Evolutionary conservation across 2,797 vertebrate genomes (phyloP).

Genomic region (Sebastes nivosus): DNA sequence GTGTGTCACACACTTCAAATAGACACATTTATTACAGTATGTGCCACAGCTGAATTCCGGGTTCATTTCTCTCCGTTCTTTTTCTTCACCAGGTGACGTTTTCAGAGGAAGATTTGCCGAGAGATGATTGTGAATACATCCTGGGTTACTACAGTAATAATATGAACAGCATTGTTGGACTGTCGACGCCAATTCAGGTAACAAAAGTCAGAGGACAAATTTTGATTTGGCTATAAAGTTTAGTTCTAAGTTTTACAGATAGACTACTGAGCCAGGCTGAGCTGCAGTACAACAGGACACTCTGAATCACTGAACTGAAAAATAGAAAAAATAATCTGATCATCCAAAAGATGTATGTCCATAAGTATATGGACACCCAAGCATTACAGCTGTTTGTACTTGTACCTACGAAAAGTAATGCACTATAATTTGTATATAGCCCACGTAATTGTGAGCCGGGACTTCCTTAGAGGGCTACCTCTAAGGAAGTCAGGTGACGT

Average conservation of each 20-base stretch:
- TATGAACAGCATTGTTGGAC: constrained; percentile 89
- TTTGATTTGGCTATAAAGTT: too few relatives aligned
- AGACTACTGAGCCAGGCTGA: too few relatives aligned
- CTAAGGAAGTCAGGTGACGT: too few relatives aligned
- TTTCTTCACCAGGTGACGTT: constrained; percentile 86
- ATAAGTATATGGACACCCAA: background rate
- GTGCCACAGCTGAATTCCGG: background rate
- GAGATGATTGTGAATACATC: constrained; percentile 92
- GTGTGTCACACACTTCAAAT: constrained; percentile 31
- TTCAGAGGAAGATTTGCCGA: constrained; percentile 92
- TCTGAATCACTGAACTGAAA: too few relatives aligned
- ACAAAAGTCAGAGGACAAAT: background rate
- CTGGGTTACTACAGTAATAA: constrained; percentile 94
- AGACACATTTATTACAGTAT: background rate
- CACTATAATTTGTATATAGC: too few relatives aligned
- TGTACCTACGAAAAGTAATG: too few relatives aligned
- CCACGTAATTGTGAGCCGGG: too few relatives aligned
- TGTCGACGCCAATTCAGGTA: constrained; percentile 95
- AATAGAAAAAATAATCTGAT: too few relatives aligned
- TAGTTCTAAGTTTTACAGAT: too few relatives aligned
- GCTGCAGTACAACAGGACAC: too few relatives aligned
- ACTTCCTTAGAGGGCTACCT: too few relatives aligned
- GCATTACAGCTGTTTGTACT: background rate
- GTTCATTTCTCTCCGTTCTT: background rate
- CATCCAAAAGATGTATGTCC: too few relatives aligned